Evolutionary conservation across 2,113 vertebrate genomes (phyloP), one percentile per base, ranked within the genome.

Genomic region (Poeciliopsis turrubarensis): DNA sequence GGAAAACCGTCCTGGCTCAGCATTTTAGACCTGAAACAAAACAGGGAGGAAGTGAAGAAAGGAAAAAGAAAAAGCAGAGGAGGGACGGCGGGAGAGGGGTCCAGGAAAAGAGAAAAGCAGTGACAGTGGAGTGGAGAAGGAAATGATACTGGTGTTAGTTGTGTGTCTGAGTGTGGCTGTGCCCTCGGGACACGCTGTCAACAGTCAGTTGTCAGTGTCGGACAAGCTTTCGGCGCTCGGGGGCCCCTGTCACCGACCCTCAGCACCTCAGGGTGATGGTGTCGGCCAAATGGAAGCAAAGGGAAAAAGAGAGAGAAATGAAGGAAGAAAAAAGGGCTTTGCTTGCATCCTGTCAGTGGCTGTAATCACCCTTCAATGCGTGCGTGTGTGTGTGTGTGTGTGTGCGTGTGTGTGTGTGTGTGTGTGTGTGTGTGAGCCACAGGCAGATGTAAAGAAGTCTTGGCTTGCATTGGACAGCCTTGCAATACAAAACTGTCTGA

Each of bases 331-430:
- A 87, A 80, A 87, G 26, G 77, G 82, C 86, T 44, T 77, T 19
- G 74, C 79, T 89, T 88, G 89, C 89, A 88, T 84, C 51, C 82
- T 92, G 88, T 91, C 88, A 92, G 74, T 78, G 78, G 83, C 83
- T 84, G 83, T 89, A 87, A 89, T 85, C 83, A 90, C 86, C 85
- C 69, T 64, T 77, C 61, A 47, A n/a, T 70, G 64, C 65, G 17
- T 78, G 60, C 73, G 39, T 75, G 51, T 60, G 60, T 65, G 64
- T 41, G 61, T 74, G 63, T 32, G 66, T 8, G 32, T 32, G 32
- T 17, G 63, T 73, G 69, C 73, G 61, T 75, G 60, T 30, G 64
- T 1, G 32, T 32, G 31, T 32, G 5, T 32, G 5, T 6, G 31
- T 8, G 32, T 32, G 32, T 17, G 63, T 77, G 69, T 77, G 61